These are phyloP conservation scores for Todiramphus chloris DNA, from an alignment of 2,113 vertebrate genomes.

Conservation along the genomic window DNA sequence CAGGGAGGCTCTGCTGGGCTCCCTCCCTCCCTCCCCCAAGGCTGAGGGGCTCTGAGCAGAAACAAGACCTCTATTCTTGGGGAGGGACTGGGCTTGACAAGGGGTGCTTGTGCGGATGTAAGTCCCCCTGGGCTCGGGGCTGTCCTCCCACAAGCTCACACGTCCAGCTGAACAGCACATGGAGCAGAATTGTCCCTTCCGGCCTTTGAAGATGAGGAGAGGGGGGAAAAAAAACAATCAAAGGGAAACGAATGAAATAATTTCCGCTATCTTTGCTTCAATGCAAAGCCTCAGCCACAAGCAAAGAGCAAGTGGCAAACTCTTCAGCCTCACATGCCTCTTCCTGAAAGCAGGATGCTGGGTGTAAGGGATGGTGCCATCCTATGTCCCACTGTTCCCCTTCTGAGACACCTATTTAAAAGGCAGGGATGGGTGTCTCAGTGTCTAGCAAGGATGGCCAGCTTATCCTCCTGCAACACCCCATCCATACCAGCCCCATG, in stretches of 20 bases:
- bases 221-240: neutral
- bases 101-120: neutral
- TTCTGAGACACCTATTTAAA: neutral
- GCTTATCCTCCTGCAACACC: neutral
- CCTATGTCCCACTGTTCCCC: neutral
- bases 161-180: neutral
- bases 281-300: neutral
- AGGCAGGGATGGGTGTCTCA: slow-evolving; percentile 8
- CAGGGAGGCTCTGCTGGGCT: neutral
- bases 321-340: neutral
- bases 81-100: neutral
- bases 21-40: neutral
- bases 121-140: neutral
- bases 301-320: neutral
- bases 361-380: neutral
- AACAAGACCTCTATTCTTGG: slow-evolving; percentile 42
- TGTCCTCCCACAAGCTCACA: neutral
- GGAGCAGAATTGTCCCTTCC: slow-evolving; percentile 28
- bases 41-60: neutral
- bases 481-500: neutral
- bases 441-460: neutral
- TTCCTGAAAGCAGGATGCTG: neutral
- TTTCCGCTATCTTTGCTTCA: neutral
- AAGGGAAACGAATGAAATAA: neutral
- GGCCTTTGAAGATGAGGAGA: slow-evolving; percentile 54